These are phyloP conservation scores for Drosophila repletoides DNA, from an alignment of 1,140 invertebrate genomes.

Conservation along the genomic window DNA sequence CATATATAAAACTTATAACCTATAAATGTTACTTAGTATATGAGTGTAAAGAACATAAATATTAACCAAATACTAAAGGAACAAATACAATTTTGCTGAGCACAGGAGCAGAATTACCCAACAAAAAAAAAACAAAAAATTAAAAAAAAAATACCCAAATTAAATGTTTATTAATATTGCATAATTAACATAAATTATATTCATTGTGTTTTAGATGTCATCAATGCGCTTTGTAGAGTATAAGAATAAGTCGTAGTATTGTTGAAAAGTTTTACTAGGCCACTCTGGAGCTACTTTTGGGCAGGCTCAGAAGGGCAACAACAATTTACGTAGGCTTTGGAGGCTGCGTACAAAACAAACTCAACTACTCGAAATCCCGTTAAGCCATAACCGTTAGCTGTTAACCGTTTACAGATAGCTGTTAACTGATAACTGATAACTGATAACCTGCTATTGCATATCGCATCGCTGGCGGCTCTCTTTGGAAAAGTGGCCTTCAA, in stretches of 20 bases:
- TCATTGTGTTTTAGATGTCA: constrained; percentile 37
- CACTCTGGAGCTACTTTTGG: background rate
- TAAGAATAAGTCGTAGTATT: constrained; percentile 26
- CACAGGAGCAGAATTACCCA: constrained; percentile 41
- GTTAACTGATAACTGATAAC: constrained; percentile 1
- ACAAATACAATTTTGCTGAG: constrained; percentile 61
- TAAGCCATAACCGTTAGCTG: background rate
- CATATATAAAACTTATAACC: constrained; percentile 6
- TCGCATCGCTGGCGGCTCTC: constrained; percentile 15
- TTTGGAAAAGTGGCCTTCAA: constrained; percentile 67
- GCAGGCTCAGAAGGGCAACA: background rate
- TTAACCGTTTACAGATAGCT: background rate
- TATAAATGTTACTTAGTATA: constrained; percentile 34
- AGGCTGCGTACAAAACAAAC: constrained; percentile 64
- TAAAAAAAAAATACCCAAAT: background rate
- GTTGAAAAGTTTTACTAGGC: constrained; percentile 48
- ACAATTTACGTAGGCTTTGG: constrained; percentile 53
- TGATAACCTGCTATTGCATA: background rate
- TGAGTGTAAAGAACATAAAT: constrained; percentile 17
- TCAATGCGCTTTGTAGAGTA: constrained; percentile 19
- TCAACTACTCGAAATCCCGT: background rate
- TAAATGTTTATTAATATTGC: constrained; percentile 16
- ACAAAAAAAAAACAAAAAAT: background rate
- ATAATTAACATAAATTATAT: constrained; percentile 14
- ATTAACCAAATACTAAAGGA: constrained; percentile 8